Conservation (phyloP, 2,888 invertebrate genomes). For the Dasysyrphus albostriatus region DNA sequence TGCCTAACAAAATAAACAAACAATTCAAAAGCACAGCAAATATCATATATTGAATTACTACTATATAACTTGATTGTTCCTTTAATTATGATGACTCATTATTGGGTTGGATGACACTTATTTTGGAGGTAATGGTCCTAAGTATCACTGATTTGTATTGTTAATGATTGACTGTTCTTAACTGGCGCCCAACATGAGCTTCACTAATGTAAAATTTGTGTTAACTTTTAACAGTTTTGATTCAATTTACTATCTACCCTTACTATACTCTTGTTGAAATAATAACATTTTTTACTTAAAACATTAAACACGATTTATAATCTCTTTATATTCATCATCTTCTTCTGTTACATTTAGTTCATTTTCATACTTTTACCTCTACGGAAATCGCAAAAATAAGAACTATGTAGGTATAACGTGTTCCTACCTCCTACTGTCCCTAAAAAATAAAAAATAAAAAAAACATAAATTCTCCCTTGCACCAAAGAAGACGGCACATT, state of each 20-base stretch:
- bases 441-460: conserved; percentile 32
- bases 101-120: too few relatives aligned
- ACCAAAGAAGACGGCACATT: conserved; percentile 48
- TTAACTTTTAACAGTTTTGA: background rate
- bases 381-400: conserved; percentile 16
- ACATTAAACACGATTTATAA: background rate
- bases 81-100: too few relatives aligned
- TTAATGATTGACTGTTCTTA: background rate
- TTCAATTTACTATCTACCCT: background rate
- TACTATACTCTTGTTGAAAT: background rate
- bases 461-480: conserved; percentile 31
- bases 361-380: conserved; percentile 13
- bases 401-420: background rate
- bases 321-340: background rate
- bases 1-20: conserved; percentile 12
- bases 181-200: conserved; percentile 12
- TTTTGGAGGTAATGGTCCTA: too few relatives aligned
- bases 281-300: background rate
- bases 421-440: conserved; percentile 29
- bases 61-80: too few relatives aligned
- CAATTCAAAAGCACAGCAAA: too few relatives aligned
- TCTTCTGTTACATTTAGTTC: background rate
- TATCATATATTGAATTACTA: too few relatives aligned
- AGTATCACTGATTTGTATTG: background rate
- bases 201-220: background rate